Evolutionary conservation across 2,113 vertebrate genomes (phyloP), one percentile per base, ranked within the genome.

Genomic region (Speoplatyrhinus poulsoni): DNA sequence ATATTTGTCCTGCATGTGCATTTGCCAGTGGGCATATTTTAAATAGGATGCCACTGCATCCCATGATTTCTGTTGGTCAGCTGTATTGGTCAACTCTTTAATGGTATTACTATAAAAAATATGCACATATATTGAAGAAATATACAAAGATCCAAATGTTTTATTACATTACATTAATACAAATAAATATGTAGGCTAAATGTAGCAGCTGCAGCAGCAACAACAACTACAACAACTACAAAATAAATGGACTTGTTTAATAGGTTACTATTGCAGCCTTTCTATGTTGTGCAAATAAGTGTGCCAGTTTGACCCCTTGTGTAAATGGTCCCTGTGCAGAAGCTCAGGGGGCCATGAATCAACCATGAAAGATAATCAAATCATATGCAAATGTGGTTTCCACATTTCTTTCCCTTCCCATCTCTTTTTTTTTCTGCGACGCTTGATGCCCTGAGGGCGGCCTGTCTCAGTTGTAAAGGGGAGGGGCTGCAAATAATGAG

Each of bases 291-390:
- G 9, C 58, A 83, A 70, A 77, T 77, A 81, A 70, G 66, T 80
- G 75, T 84, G 82, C 87, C 77, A 73, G 68, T 67, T 58, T 84
- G 72, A 9, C 70, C 73, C 41, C 72, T 81, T 79, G 74, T 83
- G 60, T 80, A 75, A 83, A 85, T 16, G 60, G 69, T 75, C 64
- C 68, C 55, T 61, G 50, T 52, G 33, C 77, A 81, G 80, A 81
- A 81, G 71, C 79, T 82, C 75, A 64, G 47, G 75, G 69, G 70
- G 62, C 77, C 84, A 85, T 87, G 85, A 88, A 87, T 90, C 84
- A 87, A 82, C 85, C 88, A 88, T 86, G 88, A 88, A 90, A 83
- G 75, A 87, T 89, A 89, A 87, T 91, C 88, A 90, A 89, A 90
- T 90, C 82, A 87, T 83, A 90, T 89, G 89, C 88, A 91, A 91